Conservation (phyloP, 2,888 invertebrate species). For the Cryptops parisi region DNA sequence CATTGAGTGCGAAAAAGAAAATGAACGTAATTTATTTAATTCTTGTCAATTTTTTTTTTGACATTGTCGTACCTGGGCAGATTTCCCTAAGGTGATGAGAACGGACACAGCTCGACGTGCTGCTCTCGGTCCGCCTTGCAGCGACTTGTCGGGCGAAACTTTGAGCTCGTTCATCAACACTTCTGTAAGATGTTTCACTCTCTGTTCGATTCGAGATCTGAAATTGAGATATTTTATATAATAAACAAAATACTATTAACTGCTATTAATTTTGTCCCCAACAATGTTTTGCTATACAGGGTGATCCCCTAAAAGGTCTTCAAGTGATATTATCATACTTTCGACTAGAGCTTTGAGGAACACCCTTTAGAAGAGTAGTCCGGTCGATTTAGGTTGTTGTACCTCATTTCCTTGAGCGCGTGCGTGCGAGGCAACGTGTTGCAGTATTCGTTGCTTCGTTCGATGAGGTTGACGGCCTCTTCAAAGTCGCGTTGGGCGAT, state of each 20-base stretch:
- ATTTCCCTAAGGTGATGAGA: constrained; percentile 58
- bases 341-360: too few species aligned
- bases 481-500: constrained; percentile 93
- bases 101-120: constrained; percentile 71
- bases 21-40: not conserved
- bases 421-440: constrained; percentile 21
- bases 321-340: too few species aligned
- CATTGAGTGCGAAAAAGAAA: constrained; percentile 9
- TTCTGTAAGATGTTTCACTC: constrained; percentile 63
- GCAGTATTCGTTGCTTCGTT: constrained; percentile 36
- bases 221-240: constrained; percentile 18
- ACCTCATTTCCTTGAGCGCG: constrained; percentile 38
- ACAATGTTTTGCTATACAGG: too few species aligned
- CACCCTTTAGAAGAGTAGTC: too few species aligned
- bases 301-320: too few species aligned
- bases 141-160: constrained; percentile 66
- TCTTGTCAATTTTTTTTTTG: not conserved
- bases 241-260: too few species aligned
- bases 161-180: constrained; percentile 70
- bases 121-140: constrained; percentile 69
- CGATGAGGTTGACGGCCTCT: constrained; percentile 69
- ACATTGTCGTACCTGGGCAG: constrained; percentile 34
- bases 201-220: constrained; percentile 45
- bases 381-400: too few species aligned
- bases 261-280: too few species aligned